Evolutionary conservation across 2,888 invertebrate species (phyloP), one percentile per base, ranked within the genome.

Genomic region (Zhengitettix transpicula): DNA sequence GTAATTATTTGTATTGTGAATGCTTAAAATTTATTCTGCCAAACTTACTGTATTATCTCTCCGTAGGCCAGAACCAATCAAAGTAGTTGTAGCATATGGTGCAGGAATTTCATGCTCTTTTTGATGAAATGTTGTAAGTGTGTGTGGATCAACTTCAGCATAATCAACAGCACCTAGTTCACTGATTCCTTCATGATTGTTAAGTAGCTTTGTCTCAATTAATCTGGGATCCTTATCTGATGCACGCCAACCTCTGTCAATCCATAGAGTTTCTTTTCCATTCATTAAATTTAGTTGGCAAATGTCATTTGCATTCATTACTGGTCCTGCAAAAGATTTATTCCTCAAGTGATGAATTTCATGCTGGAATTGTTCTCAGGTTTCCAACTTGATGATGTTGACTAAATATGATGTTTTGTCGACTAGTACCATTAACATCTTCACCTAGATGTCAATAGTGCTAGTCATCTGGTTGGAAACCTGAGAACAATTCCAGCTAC

Each of bases 1-100:
- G 2, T 28, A 28, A 28, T 28, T 2, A 5, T 28, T 28, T 28
- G 7, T 28, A 28, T 28, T 28, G 28, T 28, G 28, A 28, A 5
- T 28, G 28, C 7, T 28, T 28, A 28, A 28, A 47, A 8, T 47
- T n/a, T n/a, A 47, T 1, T 2, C 2, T 47, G 2, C 47, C 47
- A 47, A 15, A 52, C 52, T 47, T 55, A 57, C 55, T 51, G 58
- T n/a, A 55, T 58, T 57, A 40, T 64, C 65, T 42, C 61, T 61
- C 40, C 62, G 60, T 42, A 65, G 59, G 10, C 59, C 71, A 1
- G 72, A 71, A 47, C 75, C 73, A 64, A 85, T 77, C 51, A 86
- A 75, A 73, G 86, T 86, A 60, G 87, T 86, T 0, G 87, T 86
- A 9, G 88, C 87, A 66, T 87, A 88, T 1, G 87, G 84, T 62